Evolutionary conservation across 2,888 invertebrate genomes (phyloP).

Genomic region (Torymus texanus): DNA sequence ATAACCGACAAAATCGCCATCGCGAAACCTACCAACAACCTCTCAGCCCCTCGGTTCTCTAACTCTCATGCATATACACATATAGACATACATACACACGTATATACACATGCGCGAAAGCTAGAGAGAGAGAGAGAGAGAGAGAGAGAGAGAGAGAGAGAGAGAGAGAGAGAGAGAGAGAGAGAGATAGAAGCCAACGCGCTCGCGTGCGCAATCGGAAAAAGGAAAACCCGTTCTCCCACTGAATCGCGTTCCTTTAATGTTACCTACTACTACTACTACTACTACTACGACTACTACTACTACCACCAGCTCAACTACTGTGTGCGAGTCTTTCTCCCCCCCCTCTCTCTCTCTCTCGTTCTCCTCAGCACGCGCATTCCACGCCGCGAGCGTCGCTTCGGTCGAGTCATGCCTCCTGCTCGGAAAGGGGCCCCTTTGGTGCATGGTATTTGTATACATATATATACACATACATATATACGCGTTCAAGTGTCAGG

Average conservation of each 20-base stretch:
- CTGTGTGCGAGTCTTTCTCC: not conserved
- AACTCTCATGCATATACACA: not conserved
- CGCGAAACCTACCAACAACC: no score
- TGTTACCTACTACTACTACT: conserved; percentile 47
- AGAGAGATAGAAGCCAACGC: not conserved
- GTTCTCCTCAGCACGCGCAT: conserved; percentile 61
- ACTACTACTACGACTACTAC: conserved; percentile 34
- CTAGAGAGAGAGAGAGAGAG: not conserved
- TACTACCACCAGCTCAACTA: conserved; percentile 24
- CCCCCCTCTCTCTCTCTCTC: conserved; percentile 5
- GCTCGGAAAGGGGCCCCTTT: conserved; percentile 28
- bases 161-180: no score
- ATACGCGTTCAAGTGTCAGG: not conserved
- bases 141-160: not conserved
- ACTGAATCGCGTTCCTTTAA: conserved; percentile 55
- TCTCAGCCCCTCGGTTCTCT: no score
- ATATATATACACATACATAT: not conserved
- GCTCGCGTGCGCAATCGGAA: conserved; percentile 49
- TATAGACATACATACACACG: not conserved
- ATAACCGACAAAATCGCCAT: no score
- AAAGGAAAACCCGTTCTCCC: conserved; percentile 58
- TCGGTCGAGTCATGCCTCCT: conserved; percentile 49
- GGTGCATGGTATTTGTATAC: not conserved
- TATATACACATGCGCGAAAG: not conserved
- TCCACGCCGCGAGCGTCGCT: conserved; percentile 62